phyloP scores from a whole-genome alignment of 2,113 vertebrate genomes.

The Brevimyrus niger region DNA sequence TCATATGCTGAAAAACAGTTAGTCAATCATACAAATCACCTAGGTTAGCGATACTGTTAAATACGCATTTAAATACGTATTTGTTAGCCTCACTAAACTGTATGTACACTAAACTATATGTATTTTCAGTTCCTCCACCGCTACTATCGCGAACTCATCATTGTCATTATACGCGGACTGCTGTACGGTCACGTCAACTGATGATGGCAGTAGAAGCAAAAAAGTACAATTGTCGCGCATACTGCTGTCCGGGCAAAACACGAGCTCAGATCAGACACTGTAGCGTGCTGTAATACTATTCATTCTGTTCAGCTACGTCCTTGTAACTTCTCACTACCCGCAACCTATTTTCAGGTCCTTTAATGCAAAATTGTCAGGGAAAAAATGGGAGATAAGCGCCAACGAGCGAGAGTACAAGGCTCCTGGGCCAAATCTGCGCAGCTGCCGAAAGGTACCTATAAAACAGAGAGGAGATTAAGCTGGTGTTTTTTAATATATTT shows the following conservation, averaged over 20 bases:
- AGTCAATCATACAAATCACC: neutral
- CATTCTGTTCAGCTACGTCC: neutral
- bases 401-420: constrained; percentile 76
- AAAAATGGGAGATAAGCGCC: constrained; percentile 74
- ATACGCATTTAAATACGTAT: neutral
- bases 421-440: constrained; percentile 70
- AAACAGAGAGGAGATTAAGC: neutral
- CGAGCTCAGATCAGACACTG: neutral
- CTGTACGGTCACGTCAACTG: neutral
- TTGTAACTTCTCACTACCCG: neutral
- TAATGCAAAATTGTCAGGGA: neutral
- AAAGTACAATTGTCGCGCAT: neutral
- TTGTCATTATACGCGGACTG: neutral
- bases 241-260: neutral
- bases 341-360: neutral
- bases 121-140: neutral
- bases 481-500: neutral
- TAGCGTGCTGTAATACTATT: neutral
- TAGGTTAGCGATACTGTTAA: neutral
- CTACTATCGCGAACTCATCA: no score
- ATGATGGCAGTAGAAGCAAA: neutral
- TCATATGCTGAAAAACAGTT: neutral
- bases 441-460: constrained; percentile 48
- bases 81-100: neutral
- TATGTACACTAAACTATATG: neutral